Evolutionary conservation across 2,113 vertebrate genomes (phyloP).

Genomic region (Leucopsar rothschildi): DNA sequence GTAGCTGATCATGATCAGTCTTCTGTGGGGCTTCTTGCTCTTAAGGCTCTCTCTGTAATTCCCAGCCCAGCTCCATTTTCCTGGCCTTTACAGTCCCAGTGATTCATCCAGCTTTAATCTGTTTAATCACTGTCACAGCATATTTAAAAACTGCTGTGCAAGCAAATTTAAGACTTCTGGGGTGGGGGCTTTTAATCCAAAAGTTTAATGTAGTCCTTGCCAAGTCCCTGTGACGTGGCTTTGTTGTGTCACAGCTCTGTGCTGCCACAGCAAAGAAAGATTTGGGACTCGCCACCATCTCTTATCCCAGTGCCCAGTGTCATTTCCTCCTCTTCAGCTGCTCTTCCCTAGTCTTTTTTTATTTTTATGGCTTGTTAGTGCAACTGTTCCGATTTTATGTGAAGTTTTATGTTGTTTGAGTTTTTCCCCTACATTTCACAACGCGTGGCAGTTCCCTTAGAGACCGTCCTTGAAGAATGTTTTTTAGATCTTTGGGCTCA

Average conservation of each 20-base stretch:
- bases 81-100: background rate
- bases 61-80: background rate
- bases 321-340: background rate
- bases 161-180: background rate
- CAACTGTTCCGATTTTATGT: background rate
- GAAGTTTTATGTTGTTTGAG: background rate
- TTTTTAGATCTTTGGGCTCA: background rate
- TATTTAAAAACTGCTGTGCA: background rate
- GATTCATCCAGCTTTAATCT: background rate
- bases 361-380: background rate
- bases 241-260: background rate
- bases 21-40: background rate
- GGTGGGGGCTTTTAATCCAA: background rate
- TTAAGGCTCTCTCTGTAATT: background rate
- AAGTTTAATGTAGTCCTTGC: background rate
- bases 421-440: background rate
- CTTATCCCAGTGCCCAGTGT: background rate
- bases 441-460: background rate
- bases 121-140: background rate
- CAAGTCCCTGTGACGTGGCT: background rate
- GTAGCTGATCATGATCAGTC: background rate
- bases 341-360: background rate
- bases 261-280: background rate
- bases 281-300: background rate
- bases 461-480: background rate